Percentiles rank a stretch among this genome's conserved stretches.
These are phyloP conservation scores for Megalops cyprinoides DNA, from an alignment of 2,797 vertebrate species.

Conservation along the genomic window DNA sequence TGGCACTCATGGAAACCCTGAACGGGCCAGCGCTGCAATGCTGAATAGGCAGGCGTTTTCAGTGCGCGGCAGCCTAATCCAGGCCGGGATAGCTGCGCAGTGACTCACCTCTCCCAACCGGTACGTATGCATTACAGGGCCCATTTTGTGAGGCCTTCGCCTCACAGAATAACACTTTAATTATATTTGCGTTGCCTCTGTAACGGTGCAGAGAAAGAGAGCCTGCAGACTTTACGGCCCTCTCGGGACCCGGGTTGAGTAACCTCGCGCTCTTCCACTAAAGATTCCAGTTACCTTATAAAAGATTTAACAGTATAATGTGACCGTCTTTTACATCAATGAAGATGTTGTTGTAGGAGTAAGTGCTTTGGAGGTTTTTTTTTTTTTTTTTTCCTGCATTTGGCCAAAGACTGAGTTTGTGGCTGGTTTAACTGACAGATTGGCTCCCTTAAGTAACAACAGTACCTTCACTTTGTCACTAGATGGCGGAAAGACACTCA, in stretches of 20 bases:
- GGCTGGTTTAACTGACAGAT: too few species aligned
- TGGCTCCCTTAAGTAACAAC: too few species aligned
- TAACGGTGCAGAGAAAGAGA: neutral
- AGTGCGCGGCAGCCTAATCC: slow-evolving; percentile 57
- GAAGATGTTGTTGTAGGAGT: too few species aligned
- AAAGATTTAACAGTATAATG: too few species aligned
- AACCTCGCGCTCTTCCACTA: neutral
- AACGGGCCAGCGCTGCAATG: slow-evolving; percentile 51
- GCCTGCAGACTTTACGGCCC: neutral
- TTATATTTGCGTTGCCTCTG: neutral
- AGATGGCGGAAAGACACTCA: too few species aligned
- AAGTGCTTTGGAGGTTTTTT: too few species aligned
- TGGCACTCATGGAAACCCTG: slow-evolving; percentile 46
- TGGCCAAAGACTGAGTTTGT: too few species aligned
- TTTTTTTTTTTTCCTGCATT: too few species aligned
- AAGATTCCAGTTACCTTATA: too few species aligned
- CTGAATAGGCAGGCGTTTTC: slow-evolving; percentile 57
- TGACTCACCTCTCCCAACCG: slow-evolving; percentile 55
- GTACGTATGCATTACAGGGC: neutral
- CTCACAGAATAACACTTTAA: slow-evolving; percentile 22
- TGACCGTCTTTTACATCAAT: too few species aligned
- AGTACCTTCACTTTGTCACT: too few species aligned
- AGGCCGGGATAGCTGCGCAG: slow-evolving; percentile 49
- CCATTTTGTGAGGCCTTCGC: neutral
- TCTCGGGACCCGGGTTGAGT: neutral